Percentiles rank a stretch among this genome's conserved stretches.
These are phyloP conservation scores for Cyprinodon tularosa DNA, from an alignment of 2,113 vertebrate species.

Conservation along the genomic window DNA sequence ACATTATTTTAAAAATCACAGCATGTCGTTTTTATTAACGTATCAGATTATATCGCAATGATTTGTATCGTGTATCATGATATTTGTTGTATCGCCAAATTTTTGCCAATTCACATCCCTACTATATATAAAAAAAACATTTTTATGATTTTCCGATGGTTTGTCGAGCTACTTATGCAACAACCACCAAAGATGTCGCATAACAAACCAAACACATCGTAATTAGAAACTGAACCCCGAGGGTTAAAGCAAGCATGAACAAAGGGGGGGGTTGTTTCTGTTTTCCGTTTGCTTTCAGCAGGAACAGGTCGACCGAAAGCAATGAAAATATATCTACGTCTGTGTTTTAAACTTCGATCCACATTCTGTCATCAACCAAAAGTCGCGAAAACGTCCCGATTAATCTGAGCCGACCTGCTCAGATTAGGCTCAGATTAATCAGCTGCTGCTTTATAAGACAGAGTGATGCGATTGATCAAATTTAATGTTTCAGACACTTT, in stretches of 20 bases:
- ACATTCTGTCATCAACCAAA: neutral
- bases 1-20: no score
- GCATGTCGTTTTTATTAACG: no score
- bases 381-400: neutral
- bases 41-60: no score
- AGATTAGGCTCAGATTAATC: neutral
- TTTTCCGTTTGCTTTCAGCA: conserved; percentile 11
- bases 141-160: neutral
- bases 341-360: neutral
- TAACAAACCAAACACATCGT: conserved; percentile 41
- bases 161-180: neutral
- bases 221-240: conserved; percentile 18
- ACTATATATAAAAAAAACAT: neutral
- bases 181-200: conserved; percentile 1
- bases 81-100: no score
- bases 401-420: neutral
- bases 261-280: neutral
- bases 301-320: conserved; percentile 8
- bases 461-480: neutral
- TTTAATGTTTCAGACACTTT: neutral
- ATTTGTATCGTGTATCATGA: no score
- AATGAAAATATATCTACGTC: conserved; percentile 11
- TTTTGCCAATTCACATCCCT: no score
- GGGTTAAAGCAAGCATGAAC: conserved; percentile 32
- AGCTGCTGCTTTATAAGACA: neutral